These are phyloP conservation scores for Amorpha juglandis DNA, from an alignment of 2,888 invertebrate genomes.

Conservation along the genomic window DNA sequence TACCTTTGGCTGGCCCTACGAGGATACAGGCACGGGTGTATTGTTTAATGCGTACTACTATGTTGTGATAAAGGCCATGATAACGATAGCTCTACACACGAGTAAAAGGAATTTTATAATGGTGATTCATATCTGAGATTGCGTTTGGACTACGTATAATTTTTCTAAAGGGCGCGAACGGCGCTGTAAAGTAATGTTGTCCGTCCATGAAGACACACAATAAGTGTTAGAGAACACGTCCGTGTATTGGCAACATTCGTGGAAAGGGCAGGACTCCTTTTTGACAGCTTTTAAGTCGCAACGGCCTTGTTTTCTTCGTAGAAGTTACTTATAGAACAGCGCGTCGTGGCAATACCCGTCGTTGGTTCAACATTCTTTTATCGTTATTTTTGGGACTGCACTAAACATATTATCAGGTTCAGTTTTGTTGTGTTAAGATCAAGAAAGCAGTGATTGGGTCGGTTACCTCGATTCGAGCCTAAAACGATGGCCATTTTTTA, in stretches of 20 bases:
- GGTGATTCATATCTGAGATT: not conserved
- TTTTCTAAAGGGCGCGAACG: no score
- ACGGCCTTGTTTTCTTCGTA: not conserved
- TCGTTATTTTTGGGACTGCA: not conserved
- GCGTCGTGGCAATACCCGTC: not conserved
- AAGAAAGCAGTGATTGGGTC: not conserved
- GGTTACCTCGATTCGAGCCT: no score
- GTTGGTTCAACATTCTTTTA: not conserved
- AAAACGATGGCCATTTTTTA: not conserved
- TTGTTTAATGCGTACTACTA: no score
- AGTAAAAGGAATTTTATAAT: not conserved
- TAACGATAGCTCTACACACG: not conserved
- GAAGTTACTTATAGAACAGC: not conserved
- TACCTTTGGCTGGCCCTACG: no score
- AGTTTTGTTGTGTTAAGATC: not conserved
- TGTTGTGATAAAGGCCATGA: no score
- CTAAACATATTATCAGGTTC: not conserved
- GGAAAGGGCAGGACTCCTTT: no score
- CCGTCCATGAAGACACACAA: no score
- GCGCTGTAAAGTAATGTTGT: no score
- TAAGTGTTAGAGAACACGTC: no score
- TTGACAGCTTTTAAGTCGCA: no score
- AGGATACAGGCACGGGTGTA: no score
- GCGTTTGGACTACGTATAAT: not conserved
- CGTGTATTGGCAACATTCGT: no score